A percentile compares a stretch with the other conserved stretches of the same genome.
Evolutionary conservation across 2,888 invertebrate species (phyloP).

Genomic region (Pecten maximus): DNA sequence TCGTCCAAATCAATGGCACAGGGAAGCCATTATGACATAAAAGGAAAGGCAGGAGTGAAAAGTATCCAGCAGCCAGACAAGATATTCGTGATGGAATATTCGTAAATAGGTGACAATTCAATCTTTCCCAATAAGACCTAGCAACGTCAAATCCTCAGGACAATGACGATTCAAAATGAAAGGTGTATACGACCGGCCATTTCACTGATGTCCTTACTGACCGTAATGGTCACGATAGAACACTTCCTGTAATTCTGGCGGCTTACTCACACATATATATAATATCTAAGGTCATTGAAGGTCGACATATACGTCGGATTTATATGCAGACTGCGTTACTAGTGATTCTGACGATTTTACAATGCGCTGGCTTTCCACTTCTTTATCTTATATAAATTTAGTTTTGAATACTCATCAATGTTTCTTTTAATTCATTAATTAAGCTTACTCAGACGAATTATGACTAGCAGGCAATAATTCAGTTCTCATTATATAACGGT

Average conservation of each 20-base stretch:
- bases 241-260: constrained; percentile 14
- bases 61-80: not conserved
- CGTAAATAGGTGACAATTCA: constrained; percentile 7
- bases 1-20: not conserved
- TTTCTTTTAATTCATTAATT: too few species aligned
- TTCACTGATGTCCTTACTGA: not conserved
- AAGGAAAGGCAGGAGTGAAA: not conserved
- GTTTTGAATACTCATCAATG: too few species aligned
- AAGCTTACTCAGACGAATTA: too few species aligned
- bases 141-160: not conserved
- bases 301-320: not conserved
- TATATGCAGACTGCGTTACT: not conserved
- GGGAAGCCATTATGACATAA: not conserved
- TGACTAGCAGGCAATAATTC: too few species aligned
- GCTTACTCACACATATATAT: not conserved
- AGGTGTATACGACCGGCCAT: not conserved
- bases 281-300: constrained; percentile 20
- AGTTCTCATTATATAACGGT: too few species aligned
- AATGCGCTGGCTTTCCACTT: not conserved
- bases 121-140: not conserved
- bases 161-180: not conserved
- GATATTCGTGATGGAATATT: not conserved
- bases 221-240: not conserved
- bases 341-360: not conserved
- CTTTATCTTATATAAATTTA: not conserved